Percentiles rank a stretch among this genome's conserved stretches.
Conservation (phyloP, 2,888 invertebrate species). For the Strigamia maritima region DNA sequence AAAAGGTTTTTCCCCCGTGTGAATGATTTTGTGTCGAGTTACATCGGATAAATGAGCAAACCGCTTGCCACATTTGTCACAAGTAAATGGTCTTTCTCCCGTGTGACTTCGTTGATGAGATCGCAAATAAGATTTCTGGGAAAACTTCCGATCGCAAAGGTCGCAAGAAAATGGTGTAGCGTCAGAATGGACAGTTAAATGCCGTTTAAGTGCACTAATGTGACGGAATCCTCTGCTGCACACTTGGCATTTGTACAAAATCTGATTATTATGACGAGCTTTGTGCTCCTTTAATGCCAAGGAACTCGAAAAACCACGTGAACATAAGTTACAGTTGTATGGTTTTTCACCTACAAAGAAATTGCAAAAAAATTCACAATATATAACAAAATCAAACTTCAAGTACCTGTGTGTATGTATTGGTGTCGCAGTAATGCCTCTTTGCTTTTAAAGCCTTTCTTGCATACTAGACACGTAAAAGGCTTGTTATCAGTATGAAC, state of each 20-base stretch:
- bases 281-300: slow-evolving; percentile 36
- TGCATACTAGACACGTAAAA: slow-evolving; percentile 42
- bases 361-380: neutral
- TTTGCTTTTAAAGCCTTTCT: slow-evolving; percentile 43
- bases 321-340: slow-evolving; percentile 1
- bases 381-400: neutral
- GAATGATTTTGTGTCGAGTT: slow-evolving; percentile 43
- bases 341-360: slow-evolving; percentile 38
- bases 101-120: slow-evolving; percentile 37
- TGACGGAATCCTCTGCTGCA: slow-evolving; percentile 35
- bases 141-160: slow-evolving; percentile 12
- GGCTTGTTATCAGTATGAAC: slow-evolving; percentile 43
- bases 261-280: slow-evolving; percentile 26
- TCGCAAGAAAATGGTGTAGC: slow-evolving; percentile 28
- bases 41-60: slow-evolving; percentile 43
- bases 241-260: slow-evolving; percentile 25
- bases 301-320: slow-evolving; percentile 34
- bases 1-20: slow-evolving; percentile 44
- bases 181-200: slow-evolving; percentile 32
- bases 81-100: slow-evolving; percentile 40
- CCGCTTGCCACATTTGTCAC: slow-evolving; percentile 42
- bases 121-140: slow-evolving; percentile 25
- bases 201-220: slow-evolving; percentile 29
- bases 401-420: slow-evolving; percentile 42
- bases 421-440: slow-evolving; percentile 43